Conservation (phyloP, 2,113 vertebrate species). For the Hyla sarda region DNA sequence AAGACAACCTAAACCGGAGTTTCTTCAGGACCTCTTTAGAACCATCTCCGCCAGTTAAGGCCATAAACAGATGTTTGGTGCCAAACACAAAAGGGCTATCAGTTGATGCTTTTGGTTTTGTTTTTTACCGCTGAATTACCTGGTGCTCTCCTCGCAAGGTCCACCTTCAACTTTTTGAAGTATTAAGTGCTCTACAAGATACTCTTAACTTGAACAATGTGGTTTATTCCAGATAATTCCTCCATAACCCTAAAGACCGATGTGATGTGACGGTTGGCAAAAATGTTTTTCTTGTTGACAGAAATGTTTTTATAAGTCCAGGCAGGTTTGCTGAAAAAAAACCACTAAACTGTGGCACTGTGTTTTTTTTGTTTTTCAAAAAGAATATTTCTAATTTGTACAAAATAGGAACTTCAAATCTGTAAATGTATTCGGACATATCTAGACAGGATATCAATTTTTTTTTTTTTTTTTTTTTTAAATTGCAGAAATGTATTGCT, state of each 20-base stretch:
- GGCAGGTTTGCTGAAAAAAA: constrained; percentile 17
- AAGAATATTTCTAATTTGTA: constrained; percentile 37
- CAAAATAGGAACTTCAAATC: constrained; percentile 26
- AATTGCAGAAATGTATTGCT: constrained; percentile 8
- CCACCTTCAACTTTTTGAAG: background rate
- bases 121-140: background rate
- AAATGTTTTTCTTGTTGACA: constrained; percentile 28
- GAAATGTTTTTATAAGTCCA: constrained; percentile 31
- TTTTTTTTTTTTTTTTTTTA: constrained; percentile 14
- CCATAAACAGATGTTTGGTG: constrained; percentile 44
- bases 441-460: constrained; percentile 3
- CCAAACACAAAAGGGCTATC: constrained; percentile 56
- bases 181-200: background rate
- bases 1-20: background rate
- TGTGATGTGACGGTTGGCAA: background rate
- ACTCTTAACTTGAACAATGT: background rate
- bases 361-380: constrained; percentile 4
- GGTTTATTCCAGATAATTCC: background rate
- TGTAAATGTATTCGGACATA: constrained; percentile 16
- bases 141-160: constrained; percentile 49
- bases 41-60: constrained; percentile 3
- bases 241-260: background rate
- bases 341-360: constrained; percentile 55
- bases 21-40: constrained; percentile 13
- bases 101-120: background rate